Base-by-base conservation (phyloP, 2,888 invertebrate species). In the Dysmachus trigonus region DNA sequence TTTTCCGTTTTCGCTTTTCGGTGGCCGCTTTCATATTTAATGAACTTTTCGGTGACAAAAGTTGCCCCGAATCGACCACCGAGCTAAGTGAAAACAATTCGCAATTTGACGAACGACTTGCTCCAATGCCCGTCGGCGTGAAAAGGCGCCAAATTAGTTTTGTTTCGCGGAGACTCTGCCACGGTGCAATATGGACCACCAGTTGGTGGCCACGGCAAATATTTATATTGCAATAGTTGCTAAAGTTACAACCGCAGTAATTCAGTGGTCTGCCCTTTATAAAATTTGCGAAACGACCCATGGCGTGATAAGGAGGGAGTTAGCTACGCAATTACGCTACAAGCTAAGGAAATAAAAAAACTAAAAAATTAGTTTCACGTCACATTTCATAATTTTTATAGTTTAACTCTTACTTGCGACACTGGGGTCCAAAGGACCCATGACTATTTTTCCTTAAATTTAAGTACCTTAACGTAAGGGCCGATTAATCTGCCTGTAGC, bases 41-140 rank as follows among this genome's bases (percentile, higher is more conserved):
- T 82, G 82, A 82, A 82, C 82, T 33, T 82, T 82, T 35, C 62
- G 10, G 47, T 22, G 53, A n/a, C 47, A 35, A 82, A 82, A 62
- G 82, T 27, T 77, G 77, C 41, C 35, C 27, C 1, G n/a, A 82
- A 82, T 30, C 27, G 13, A n/a, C 30, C 31, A 30, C 30, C 41
- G 30, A 31, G 79, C 51, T 79, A 79, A 79, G 47, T 79, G 79
- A 79, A 79, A 79, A 47, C 27, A 38, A 18, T 10, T n/a, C 33
- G 7, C 38, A 76, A 35, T 76, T 76, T 35, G 35, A 76, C 38
- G 76, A 22, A 10, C 5, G 38, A 76, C 13, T 38, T 76, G 35
- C 38, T 35, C 10, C 0, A 33, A 74, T 18, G n/a, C 30, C 74
- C 18, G 0, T 5, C 27, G 13, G 30, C n/a, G n/a, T n/a, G 18